These are phyloP conservation scores for Marasmarcha lunaedactyla DNA, from an alignment of 2,888 invertebrate species.

Conservation along the genomic window DNA sequence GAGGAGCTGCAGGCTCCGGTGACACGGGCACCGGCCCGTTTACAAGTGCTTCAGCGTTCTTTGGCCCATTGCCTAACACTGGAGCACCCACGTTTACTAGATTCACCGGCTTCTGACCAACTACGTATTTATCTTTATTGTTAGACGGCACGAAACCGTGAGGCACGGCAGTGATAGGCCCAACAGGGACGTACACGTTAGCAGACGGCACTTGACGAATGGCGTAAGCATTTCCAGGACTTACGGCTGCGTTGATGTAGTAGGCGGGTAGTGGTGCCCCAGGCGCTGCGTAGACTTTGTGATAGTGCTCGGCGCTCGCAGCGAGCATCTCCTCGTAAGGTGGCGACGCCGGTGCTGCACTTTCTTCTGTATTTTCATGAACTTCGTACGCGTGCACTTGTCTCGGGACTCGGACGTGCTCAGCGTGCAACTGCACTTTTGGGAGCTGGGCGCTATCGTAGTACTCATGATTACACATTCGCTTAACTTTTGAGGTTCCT, in stretches of 20 bases:
- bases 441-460: not conserved
- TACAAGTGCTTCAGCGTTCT: slow-evolving; percentile 15
- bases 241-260: slow-evolving; percentile 29
- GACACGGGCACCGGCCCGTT: slow-evolving; percentile 21
- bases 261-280: slow-evolving; percentile 23
- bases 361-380: slow-evolving; percentile 43
- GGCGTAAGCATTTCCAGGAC: slow-evolving; percentile 15
- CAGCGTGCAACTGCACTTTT: slow-evolving; percentile 24
- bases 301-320: slow-evolving; percentile 56
- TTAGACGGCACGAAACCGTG: slow-evolving; percentile 1
- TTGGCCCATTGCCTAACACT: not conserved
- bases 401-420: slow-evolving; percentile 31
- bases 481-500: slow-evolving; percentile 41
- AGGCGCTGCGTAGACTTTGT: slow-evolving; percentile 36
- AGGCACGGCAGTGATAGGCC: slow-evolving; percentile 4
- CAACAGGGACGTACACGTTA: not conserved
- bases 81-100: not conserved
- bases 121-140: slow-evolving; percentile 1
- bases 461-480: slow-evolving; percentile 15
- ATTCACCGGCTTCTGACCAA: not conserved
- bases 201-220: slow-evolving; percentile 16
- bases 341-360: slow-evolving; percentile 25
- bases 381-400: slow-evolving; percentile 57
- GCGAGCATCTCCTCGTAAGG: slow-evolving; percentile 58
- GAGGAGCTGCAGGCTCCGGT: slow-evolving; percentile 22